Evolutionary conservation across 2,888 invertebrate species (phyloP).

Genomic region (Creontiades dilutus): DNA sequence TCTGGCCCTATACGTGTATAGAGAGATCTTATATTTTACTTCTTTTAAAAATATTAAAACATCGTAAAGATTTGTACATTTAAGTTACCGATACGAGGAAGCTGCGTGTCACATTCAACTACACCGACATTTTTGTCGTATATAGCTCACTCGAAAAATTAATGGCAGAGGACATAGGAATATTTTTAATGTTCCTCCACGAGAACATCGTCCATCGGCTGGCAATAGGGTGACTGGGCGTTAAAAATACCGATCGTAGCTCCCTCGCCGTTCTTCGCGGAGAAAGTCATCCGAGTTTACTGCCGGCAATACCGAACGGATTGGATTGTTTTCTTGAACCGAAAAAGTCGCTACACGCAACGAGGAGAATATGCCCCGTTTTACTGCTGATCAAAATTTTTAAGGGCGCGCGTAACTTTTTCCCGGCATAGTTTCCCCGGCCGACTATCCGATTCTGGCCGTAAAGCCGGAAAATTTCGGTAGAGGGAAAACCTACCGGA

Average conservation of each 20-base stretch:
- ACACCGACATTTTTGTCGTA: no score
- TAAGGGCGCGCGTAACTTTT: background rate
- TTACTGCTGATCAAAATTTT: slow-evolving; percentile 45
- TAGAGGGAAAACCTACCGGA: background rate
- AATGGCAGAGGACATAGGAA: no score
- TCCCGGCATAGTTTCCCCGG: background rate
- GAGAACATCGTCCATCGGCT: no score
- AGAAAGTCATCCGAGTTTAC: slow-evolving; percentile 11
- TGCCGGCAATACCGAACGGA: slow-evolving; percentile 33
- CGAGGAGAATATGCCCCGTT: background rate
- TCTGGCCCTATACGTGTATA: no score
- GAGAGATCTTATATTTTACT: no score
- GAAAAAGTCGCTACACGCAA: background rate
- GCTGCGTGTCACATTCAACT: no score
- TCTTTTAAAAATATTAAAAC: no score
- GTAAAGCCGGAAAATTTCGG: background rate
- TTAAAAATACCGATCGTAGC: background rate
- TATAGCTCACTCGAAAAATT: no score
- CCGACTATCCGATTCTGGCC: background rate
- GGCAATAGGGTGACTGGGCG: background rate
- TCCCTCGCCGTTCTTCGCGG: background rate
- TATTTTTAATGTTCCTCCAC: no score
- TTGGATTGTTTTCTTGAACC: slow-evolving; percentile 52
- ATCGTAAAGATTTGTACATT: no score
- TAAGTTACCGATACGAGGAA: no score